phyloP scores from a whole-genome alignment of 2,888 invertebrate genomes.

The Agrochola lychnidis region DNA sequence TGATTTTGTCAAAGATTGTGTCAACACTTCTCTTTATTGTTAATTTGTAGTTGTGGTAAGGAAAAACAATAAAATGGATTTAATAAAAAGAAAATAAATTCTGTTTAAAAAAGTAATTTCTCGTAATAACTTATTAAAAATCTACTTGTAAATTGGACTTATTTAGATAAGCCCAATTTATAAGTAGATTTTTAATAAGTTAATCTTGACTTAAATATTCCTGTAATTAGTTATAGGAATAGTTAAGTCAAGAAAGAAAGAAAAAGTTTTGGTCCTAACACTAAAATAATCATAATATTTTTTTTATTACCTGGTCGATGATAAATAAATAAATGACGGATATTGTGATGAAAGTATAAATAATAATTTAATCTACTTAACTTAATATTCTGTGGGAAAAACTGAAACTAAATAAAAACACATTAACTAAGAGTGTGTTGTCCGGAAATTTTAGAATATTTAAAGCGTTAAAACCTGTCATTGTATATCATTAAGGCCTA shows the following conservation, averaged over 20 bases:
- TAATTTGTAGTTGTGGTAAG: conserved; percentile 1
- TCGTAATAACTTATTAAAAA: not conserved
- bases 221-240: no score
- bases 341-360: not conserved
- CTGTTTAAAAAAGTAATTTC: not conserved
- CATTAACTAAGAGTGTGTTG: conserved; percentile 9
- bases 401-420: conserved; percentile 12
- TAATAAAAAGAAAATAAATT: no score
- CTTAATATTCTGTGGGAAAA: conserved; percentile 41
- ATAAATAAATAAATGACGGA: not conserved
- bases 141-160: not conserved
- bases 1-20: conserved; percentile 40
- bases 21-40: not conserved
- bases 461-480: conserved; percentile 43
- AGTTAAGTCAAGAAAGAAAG: not conserved
- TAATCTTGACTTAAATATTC: no score
- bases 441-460: conserved; percentile 46
- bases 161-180: no score
- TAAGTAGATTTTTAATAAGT: no score
- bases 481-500: conserved; percentile 40
- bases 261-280: not conserved
- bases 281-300: not conserved
- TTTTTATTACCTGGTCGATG: not conserved
- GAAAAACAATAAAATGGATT: not conserved
- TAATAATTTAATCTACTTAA: not conserved